Evolutionary conservation across 1,140 invertebrate genomes (phyloP).

Genomic region (Magallana gigas): DNA sequence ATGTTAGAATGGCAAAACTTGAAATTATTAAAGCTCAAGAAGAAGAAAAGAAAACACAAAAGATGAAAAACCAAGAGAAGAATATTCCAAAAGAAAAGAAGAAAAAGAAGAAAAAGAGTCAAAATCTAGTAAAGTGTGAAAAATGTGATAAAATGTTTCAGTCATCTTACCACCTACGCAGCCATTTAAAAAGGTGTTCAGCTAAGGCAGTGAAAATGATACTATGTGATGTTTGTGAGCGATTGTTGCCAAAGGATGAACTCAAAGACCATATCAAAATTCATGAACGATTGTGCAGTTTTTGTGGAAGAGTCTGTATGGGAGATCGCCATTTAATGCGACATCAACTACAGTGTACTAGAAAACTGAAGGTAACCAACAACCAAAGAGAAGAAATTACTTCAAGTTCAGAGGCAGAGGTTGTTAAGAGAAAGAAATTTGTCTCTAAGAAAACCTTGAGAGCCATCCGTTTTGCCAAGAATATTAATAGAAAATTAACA

Average conservation of each 20-base stretch:
- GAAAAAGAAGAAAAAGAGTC: neutral
- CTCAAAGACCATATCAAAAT: neutral
- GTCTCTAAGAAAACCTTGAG: neutral
- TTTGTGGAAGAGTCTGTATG: neutral
- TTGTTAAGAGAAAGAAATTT: too few relatives aligned
- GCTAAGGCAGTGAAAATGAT: neutral
- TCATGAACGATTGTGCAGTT: neutral
- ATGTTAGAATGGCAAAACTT: neutral
- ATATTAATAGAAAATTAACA: constrained; percentile 1
- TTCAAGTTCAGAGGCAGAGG: neutral
- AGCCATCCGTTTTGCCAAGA: neutral
- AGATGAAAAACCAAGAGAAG: neutral
- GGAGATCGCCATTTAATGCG: neutral
- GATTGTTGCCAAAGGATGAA: neutral
- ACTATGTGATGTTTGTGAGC: constrained; percentile 10
- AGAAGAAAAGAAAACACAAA: neutral
- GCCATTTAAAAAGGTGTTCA: constrained; percentile 1
- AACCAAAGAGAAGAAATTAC: neutral
- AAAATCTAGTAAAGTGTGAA: neutral
- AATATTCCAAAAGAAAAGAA: neutral
- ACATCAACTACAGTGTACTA: neutral
- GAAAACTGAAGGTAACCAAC: neutral
- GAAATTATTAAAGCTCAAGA: neutral
- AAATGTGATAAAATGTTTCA: constrained; percentile 2
- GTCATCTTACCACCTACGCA: neutral